Base-by-base conservation (phyloP, 64 coral and sea anemone genomes). In the Montipora efflorescens region DNA sequence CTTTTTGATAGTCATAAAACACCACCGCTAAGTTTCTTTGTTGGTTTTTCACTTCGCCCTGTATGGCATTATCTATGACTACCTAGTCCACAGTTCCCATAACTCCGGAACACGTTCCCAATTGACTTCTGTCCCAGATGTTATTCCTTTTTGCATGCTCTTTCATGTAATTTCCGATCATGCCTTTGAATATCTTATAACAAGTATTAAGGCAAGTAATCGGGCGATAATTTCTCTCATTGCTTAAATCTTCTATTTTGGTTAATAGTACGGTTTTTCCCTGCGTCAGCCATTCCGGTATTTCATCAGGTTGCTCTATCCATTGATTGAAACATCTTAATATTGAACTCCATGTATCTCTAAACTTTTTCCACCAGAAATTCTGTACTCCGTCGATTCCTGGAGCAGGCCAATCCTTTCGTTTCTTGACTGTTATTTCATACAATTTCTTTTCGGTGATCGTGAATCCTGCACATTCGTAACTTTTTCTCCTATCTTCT, bases 11-110 rank as follows among this genome's bases (percentile, higher is more conserved):
- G 14, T 79, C 76, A 55, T 90, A 90, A 79, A 23, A 80, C 48
- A 61, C 90, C 52, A 91, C 78, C 1, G 90, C 78, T 12, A 83
- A 47, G 21, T 91, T 91, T 28, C 90, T 16, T 46, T 91, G 46
- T 18, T 91, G 47, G 25, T 77, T 93, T 8, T 57, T 57, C 53
- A 57, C 10, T 57, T 57, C 10, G 5, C 2, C 53, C 10, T 3
- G 80, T 82, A 47, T 88, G 81, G 22, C 79, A 76, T 74, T 36
- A 59, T 87, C 91, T 47, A 93, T 70, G 7, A 78, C 9, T 22
- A 93, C 19, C n/a, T 93, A 83, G 67, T 93, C 82, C 2, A 93
- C 83, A n/a, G 91, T 93, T 19, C 91, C 83, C n/a, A 87, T 23
- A 2, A 88, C 91, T 1, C 53, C 46, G 67, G 43, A 12, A 8